phyloP scores from a whole-genome alignment of 2,113 vertebrate genomes.

The Megaceryle torquata region DNA sequence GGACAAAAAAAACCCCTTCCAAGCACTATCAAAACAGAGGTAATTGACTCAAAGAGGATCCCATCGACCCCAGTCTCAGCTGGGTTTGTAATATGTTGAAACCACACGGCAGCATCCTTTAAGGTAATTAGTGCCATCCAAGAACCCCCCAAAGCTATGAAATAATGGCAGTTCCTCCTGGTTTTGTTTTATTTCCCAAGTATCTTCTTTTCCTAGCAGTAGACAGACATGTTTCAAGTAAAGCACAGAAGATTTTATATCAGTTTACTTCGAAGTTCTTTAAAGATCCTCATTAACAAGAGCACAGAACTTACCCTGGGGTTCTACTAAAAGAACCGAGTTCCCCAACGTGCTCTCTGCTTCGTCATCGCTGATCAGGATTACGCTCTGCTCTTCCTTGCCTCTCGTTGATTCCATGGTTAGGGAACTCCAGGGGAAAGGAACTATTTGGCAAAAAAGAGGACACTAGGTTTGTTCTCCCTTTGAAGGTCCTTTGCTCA shows the following conservation, averaged over 20 bases:
- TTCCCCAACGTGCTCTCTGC: background rate
- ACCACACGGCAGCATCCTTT: background rate
- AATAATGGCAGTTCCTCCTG: background rate
- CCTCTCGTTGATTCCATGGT: background rate
- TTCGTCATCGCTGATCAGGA: constrained; percentile 35
- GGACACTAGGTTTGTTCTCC: background rate
- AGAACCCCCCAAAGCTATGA: background rate
- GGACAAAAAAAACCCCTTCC: background rate
- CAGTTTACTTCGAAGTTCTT: background rate
- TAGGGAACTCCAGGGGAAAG: background rate
- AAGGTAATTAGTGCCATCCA: accelerated
- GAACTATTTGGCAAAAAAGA: background rate
- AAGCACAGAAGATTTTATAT: accelerated
- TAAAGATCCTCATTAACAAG: background rate
- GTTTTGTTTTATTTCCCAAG: background rate
- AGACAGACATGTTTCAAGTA: background rate
- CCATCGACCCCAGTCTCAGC: background rate
- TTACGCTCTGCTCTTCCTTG: background rate
- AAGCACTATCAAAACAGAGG: accelerated
- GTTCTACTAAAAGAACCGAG: background rate
- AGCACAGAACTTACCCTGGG: background rate
- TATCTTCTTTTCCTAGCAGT: background rate
- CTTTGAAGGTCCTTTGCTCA: background rate
- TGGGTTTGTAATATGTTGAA: background rate
- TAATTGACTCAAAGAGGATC: background rate